Evolutionary conservation across 35 echinoderm and acorn worm species (phyloP), one percentile per base, ranked within the genome.

Genomic region (Nesometra sesokonis): DNA sequence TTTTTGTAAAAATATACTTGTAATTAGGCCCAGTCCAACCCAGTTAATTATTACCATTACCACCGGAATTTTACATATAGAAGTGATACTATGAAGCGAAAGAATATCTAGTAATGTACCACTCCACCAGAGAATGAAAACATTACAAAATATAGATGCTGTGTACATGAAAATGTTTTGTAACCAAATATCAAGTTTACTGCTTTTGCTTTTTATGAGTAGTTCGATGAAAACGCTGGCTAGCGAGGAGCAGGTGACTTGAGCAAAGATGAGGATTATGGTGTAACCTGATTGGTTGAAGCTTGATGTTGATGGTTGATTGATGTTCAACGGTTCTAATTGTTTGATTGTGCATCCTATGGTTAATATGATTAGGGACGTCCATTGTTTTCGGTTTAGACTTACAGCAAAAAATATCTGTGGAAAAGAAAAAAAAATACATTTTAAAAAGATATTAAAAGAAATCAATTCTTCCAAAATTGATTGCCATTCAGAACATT

Each of bases 221-320:
- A 90, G 91, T 52, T 99, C 96, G 0, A 80, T 99, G 96, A 92
- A 99, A 85, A 99, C 92, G 5, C 93, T 90, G 2, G 96, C 96
- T 82, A 99, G 88, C 30, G 80, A 89, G 7, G 96, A 87, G 35
- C 93, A 94, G 7, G 88, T 36, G 0, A 91, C 76, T 77, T 99
- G 96, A 11, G 90, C 3, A 0, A 99, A 37, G 39, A 99, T 82
- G 77, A 90, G 85, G 80, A 94, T 13, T n/a, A 90, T 34, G 11
- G 81, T 78, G 23, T 78, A 32, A 13, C 47, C 81, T 34, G 86
- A 21, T 8, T 52, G 39, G 52, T 21, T 8, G 30, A 29, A 0
- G 29, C 33, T 40, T 17, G 57, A 84, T 87, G 76, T 34, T 79
- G 86, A 35, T 88, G 37, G 36, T 76, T 77, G 32, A 29, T 89